Conservation (phyloP, 2,113 vertebrate species). For the Rhinichthys klamathensis region DNA sequence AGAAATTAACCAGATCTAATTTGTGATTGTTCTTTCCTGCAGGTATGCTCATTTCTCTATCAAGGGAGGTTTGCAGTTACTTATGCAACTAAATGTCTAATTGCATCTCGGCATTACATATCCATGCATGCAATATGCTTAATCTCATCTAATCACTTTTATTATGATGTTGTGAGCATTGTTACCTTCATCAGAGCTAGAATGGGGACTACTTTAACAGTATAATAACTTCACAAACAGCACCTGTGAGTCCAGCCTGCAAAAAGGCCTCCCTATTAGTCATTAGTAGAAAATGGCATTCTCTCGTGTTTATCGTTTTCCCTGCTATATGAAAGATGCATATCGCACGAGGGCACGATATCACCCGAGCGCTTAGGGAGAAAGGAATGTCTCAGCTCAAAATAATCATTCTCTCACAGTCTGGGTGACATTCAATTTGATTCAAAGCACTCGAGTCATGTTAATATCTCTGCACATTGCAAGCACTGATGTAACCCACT, state of each 20-base stretch:
- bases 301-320: background rate
- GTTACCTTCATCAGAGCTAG: background rate
- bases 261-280: constrained; percentile 2
- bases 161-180: background rate
- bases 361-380: background rate
- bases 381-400: constrained; percentile 27
- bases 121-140: background rate
- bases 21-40: background rate
- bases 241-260: background rate
- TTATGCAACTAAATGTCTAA: constrained; percentile 47
- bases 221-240: constrained; percentile 1
- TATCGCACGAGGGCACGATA: constrained; percentile 13
- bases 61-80: constrained; percentile 40
- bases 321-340: constrained; percentile 1
- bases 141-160: constrained; percentile 2
- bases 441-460: constrained; percentile 61
- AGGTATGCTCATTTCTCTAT: background rate
- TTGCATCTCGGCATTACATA: constrained; percentile 19
- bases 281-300: background rate
- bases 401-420: constrained; percentile 38
- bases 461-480: constrained; percentile 54
- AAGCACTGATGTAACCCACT: constrained; percentile 50
- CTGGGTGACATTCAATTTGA: constrained; percentile 65
- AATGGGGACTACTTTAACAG: background rate
- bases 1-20: constrained; percentile 6